Conservation (phyloP, 1,140 invertebrate species). For the Sycophila sp. region DNA sequence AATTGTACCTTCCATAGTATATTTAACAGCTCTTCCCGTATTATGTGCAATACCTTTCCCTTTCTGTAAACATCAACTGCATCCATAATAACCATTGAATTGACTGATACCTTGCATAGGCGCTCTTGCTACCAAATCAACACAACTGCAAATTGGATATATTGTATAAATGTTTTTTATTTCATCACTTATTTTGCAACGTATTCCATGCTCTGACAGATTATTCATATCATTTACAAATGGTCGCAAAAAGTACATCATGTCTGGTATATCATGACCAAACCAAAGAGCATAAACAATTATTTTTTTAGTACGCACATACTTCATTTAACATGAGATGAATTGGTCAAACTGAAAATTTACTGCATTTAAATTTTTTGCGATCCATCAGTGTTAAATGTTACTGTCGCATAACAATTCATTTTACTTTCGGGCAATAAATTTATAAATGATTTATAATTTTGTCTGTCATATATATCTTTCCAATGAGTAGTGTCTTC, state of each 20-base stretch:
- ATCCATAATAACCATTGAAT: conserved; percentile 35
- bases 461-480: conserved; percentile 11
- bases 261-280: conserved; percentile 33
- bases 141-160: conserved; percentile 34
- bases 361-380: conserved; percentile 33
- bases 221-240: conserved; percentile 39
- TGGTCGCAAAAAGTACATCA: conserved; percentile 40
- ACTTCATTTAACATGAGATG: conserved; percentile 40
- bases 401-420: conserved; percentile 27
- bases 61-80: conserved; percentile 35
- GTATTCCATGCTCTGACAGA: conserved; percentile 22
- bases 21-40: too few relatives aligned
- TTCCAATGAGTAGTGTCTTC: conserved; percentile 15
- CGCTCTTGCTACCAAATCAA: conserved; percentile 35
- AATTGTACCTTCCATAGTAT: too few relatives aligned
- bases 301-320: conserved; percentile 27
- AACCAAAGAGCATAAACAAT: conserved; percentile 39
- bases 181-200: conserved; percentile 25
- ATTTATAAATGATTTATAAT: conserved; percentile 7
- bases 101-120: conserved; percentile 37
- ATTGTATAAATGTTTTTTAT: conserved; percentile 28
- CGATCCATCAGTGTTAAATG: conserved; percentile 40
- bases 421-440: not conserved
- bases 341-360: conserved; percentile 38
- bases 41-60: conserved; percentile 11